phyloP scores from a whole-genome alignment of 2,888 invertebrate species.

The Rhimphoctona megacephalus region DNA sequence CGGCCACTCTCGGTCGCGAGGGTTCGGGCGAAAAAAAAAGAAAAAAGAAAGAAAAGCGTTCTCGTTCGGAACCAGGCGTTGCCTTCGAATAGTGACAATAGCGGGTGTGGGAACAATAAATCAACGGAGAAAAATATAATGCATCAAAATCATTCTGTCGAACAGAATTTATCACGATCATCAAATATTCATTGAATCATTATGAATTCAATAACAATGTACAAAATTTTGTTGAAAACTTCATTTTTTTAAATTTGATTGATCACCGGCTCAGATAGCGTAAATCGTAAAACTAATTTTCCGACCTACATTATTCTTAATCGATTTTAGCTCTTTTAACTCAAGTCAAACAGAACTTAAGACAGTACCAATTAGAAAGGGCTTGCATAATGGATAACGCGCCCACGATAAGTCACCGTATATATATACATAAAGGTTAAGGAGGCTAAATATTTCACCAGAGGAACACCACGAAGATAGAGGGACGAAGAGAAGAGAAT shows the following conservation, averaged over 20 bases:
- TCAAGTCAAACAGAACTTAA: slow-evolving; percentile 33
- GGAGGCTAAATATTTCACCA: slow-evolving; percentile 79
- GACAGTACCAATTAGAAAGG: slow-evolving; percentile 80
- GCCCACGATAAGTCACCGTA: slow-evolving; percentile 72
- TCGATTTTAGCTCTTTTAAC: not conserved
- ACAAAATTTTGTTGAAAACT: not conserved
- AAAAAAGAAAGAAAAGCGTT: slow-evolving; percentile 34
- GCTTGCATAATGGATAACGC: slow-evolving; percentile 80
- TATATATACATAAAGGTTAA: slow-evolving; percentile 76
- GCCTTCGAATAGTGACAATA: slow-evolving; percentile 34
- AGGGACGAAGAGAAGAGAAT: slow-evolving; percentile 5
- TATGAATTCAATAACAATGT: not conserved
- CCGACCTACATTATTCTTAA: not conserved
- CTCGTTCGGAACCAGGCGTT: slow-evolving; percentile 53
- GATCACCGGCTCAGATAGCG: not conserved
- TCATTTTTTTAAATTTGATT: not conserved
- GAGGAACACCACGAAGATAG: slow-evolving; percentile 74
- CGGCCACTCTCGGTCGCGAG: slow-evolving; percentile 66
- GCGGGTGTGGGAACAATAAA: slow-evolving; percentile 3
- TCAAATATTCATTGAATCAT: not conserved
- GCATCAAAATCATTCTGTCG: not conserved
- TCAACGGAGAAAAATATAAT: not conserved
- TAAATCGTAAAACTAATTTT: not conserved
- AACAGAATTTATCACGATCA: not conserved
- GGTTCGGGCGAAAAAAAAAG: slow-evolving; percentile 46